Percentiles rank a stretch among this genome's conserved stretches.
Evolutionary conservation across 2,888 invertebrate species (phyloP).

Genomic region (Scaeva pyrastri): DNA sequence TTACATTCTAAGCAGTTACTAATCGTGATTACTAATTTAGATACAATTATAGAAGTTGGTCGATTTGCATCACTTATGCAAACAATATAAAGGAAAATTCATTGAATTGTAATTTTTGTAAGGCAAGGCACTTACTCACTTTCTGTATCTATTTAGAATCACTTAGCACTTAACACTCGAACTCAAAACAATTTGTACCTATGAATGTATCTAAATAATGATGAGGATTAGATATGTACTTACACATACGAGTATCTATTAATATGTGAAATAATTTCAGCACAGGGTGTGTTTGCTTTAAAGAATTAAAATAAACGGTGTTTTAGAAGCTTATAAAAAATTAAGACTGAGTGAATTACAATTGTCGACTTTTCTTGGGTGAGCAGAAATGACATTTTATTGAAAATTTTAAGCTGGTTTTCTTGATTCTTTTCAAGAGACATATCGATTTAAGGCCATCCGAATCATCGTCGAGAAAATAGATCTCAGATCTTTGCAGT

Average conservation of each 20-base stretch:
- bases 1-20: background rate
- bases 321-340: too few species aligned
- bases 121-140: slow-evolving; percentile 13
- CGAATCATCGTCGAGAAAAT: too few species aligned
- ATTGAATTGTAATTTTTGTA: slow-evolving; percentile 18
- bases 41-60: background rate
- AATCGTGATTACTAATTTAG: slow-evolving; percentile 10
- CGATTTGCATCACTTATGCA: slow-evolving; percentile 32
- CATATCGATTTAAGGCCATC: too few species aligned
- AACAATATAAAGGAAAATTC: slow-evolving; percentile 19
- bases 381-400: too few species aligned
- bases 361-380: too few species aligned
- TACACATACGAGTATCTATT: background rate
- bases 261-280: background rate
- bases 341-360: too few species aligned
- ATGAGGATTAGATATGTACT: background rate
- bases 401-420: too few species aligned
- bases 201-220: slow-evolving; percentile 1
- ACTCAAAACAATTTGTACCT: slow-evolving; percentile 16
- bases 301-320: background rate
- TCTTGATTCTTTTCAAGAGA: too few species aligned
- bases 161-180: background rate
- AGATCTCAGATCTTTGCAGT: too few species aligned
- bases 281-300: background rate
- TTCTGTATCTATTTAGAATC: slow-evolving; percentile 7